phyloP scores from a whole-genome alignment of 2,113 vertebrate genomes.

The Verasper variegatus region DNA sequence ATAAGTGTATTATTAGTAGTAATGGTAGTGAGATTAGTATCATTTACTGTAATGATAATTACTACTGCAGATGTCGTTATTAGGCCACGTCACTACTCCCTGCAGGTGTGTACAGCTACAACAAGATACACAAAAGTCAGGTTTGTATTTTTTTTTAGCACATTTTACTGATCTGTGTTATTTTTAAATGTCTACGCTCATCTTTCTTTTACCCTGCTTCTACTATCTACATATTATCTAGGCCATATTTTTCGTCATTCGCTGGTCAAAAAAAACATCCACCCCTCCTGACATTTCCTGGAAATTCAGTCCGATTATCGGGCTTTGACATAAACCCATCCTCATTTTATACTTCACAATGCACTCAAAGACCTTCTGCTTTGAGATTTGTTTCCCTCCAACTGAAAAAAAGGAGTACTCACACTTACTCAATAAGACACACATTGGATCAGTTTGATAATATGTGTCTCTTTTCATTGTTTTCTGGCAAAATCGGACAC shows the following conservation, averaged over 20 bases:
- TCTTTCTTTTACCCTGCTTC: not conserved
- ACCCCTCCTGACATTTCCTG: not conserved
- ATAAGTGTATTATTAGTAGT: not conserved
- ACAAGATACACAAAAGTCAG: not conserved
- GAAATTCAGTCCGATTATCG: conserved; percentile 11
- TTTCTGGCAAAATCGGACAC: conserved; percentile 80
- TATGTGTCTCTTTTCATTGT: conserved; percentile 71
- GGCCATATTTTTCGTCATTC: not conserved
- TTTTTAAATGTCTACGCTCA: not conserved
- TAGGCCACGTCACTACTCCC: not conserved
- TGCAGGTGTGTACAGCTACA: not conserved
- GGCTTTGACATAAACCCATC: not conserved
- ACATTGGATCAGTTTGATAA: conserved; percentile 64
- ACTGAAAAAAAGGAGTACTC: conserved; percentile 56
- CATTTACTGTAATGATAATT: not conserved
- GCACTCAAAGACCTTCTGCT: conserved; percentile 44
- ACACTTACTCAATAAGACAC: conserved; percentile 65
- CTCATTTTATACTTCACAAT: conserved; percentile 32
- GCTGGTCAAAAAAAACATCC: not conserved
- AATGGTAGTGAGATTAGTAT: not conserved
- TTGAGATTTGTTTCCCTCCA: conserved; percentile 59
- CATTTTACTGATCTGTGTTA: not conserved
- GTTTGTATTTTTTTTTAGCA: not conserved
- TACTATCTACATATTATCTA: not conserved
- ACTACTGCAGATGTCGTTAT: not conserved